Conservation (phyloP, 2,113 vertebrate species). For the Thymallus thymallus region DNA sequence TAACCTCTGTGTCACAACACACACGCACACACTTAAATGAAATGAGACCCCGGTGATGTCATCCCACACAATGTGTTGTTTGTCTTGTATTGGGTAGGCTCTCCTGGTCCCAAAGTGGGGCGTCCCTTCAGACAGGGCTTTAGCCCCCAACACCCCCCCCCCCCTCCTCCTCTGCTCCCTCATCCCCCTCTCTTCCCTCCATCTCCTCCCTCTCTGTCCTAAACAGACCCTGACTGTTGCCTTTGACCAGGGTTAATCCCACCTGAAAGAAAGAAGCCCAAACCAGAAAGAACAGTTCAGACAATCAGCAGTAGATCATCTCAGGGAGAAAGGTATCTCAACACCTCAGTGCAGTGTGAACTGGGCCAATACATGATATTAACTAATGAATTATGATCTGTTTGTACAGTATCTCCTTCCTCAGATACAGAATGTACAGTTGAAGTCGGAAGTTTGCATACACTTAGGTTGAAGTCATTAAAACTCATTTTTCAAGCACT, state of each 20-base stretch:
- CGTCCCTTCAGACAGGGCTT: too few relatives aligned
- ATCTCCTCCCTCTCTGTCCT: slow-evolving; percentile 7
- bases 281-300: slow-evolving; percentile 38
- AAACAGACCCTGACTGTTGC: slow-evolving; percentile 17
- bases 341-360: slow-evolving; percentile 44
- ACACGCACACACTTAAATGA: slow-evolving; percentile 19
- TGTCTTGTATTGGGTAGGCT: slow-evolving; percentile 50
- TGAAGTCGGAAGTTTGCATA: too few relatives aligned
- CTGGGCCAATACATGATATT: slow-evolving; percentile 30
- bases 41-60: slow-evolving; percentile 52
- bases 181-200: too few relatives aligned
- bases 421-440: too few relatives aligned
- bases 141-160: too few relatives aligned
- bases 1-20: not conserved
- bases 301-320: slow-evolving; percentile 50
- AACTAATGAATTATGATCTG: slow-evolving; percentile 6
- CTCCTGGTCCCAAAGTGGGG: slow-evolving; percentile 13
- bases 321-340: slow-evolving; percentile 45
- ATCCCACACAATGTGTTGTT: slow-evolving; percentile 49
- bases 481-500: too few relatives aligned
- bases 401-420: not conserved
- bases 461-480: too few relatives aligned
- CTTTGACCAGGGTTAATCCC: slow-evolving; percentile 37
- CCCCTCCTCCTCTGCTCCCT: too few relatives aligned
- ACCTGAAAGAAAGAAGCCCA: slow-evolving; percentile 25